Evolutionary conservation across 2,888 invertebrate species (phyloP), one percentile per base, ranked within the genome.

Genomic region (Patella pellucida): DNA sequence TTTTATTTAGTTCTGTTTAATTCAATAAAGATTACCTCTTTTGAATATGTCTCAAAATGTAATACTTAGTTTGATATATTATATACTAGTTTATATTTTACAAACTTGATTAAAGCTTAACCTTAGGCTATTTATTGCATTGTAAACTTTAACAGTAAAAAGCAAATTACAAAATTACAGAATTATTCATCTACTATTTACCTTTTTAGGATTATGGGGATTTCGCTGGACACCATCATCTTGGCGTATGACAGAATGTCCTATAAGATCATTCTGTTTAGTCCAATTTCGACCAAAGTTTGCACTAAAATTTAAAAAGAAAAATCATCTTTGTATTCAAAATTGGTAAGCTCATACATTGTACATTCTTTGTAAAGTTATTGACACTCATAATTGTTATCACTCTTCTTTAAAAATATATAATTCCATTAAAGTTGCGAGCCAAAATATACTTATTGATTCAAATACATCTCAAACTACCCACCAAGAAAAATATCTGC

Each of bases 151-250:
- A 9, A 41, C 7, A 9, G 9, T 41, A 41, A 9, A 41, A 41
- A 41, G 41, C 9, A 41, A 41, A 41, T 7, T 31, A 31, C 7
- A 31, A 31, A 31, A 72, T 31, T 54, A n/a, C 31, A 54, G 31
- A 16, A 15, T 41, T 19, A 70, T 23, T 31, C 50, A 16, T 56
- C 19, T n/a, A 2, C 14, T 41, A 41, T 41, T 74, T 73, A 86
- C 87, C 83, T 82, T 85, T 71, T 81, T 79, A 14, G 85, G 73
- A 70, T 84, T 76, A 73, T 82, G 81, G 9, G 85, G 84, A 76
- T 86, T 84, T 62, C 86, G 79, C 71, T 83, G 83, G 62, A 87
- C 54, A 2, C 87, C 87, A 78, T 82, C 82, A 56, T 82, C 82
- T 76, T 82, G 83, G 50, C 81, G 82, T 73, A 87, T 84, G 11